Conservation (phyloP, 2,797 vertebrate species). For the Diplodus sargus region DNA sequence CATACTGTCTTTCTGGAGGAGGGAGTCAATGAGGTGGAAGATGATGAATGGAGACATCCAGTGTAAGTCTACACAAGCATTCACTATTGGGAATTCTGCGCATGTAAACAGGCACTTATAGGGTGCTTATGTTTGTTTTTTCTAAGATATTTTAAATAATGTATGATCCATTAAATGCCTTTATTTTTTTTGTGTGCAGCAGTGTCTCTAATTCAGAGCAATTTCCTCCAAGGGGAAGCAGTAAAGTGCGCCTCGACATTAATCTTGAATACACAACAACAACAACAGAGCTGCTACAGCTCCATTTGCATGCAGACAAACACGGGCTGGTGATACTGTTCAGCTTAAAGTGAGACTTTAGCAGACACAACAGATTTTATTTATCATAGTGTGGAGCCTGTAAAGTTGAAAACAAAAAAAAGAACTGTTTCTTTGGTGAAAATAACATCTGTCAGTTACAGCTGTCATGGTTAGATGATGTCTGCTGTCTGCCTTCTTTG, state of each 20-base stretch:
- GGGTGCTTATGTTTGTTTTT: not conserved
- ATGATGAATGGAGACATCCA: conserved; percentile 5
- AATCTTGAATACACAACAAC: conserved; percentile 8
- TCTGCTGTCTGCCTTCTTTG: not conserved
- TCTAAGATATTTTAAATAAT: not conserved
- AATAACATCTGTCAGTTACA: conserved; percentile 24
- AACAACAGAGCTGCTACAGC: conserved; percentile 11
- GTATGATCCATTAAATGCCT: not conserved
- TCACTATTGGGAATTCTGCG: not conserved
- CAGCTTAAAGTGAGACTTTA: not conserved
- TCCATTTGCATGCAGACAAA: conserved; percentile 43
- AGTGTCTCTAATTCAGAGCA: not conserved
- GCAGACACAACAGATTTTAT: conserved; percentile 19
- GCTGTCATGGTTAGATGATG: conserved; percentile 14
- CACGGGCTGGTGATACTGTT: not conserved
- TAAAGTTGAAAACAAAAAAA: conserved; percentile 11
- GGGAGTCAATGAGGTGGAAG: conserved; percentile 13
- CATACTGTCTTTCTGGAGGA: conserved; percentile 84
- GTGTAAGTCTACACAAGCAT: not conserved
- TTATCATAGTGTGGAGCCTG: conserved; percentile 2
- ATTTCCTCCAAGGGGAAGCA: not conserved
- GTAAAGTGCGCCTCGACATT: not conserved
- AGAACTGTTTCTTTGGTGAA: not conserved
- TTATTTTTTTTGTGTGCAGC: not conserved
- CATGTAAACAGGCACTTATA: conserved; percentile 6